Base-by-base conservation (phyloP, 1,140 invertebrate species). In the Drosophila parvula region DNA sequence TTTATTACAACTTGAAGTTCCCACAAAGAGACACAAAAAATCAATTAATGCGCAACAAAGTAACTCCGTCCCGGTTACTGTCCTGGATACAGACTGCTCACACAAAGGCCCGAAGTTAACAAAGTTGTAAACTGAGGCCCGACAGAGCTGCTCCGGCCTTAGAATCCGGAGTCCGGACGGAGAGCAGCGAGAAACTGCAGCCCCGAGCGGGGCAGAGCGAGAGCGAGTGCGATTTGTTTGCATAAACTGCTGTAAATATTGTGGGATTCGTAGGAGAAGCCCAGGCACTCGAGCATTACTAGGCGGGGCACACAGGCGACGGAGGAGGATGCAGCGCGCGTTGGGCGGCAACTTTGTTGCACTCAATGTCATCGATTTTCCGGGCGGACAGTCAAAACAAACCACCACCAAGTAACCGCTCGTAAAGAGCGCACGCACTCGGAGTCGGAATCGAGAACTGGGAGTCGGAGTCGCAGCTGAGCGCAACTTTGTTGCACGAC, bases 341-440 rank as follows among this genome's bases (percentile, higher is more conserved):
- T 27, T 70, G 68, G 70, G 71, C 77, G 55, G 60, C 60, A 79
- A 91, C 85, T 85, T 74, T 90, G 90, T 91, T 91, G 90, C 90
- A 74, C 90, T 91, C 90, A 91, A 91, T 91, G 90, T 90, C 90
- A 91, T 91, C 90, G 90, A 90, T 91, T 91, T 90, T 90, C 75
- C 62, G 57, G 27, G 32, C 50, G 36, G 27, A 16, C 70, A 81
- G 78, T 77, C 81, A 82, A 73, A 79, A 86, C 88, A 79, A 90
- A 81, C 69, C 57, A 74, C 81, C 70, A 74, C 73, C 79, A 75
- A 71, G 74, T 77, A 64, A 85, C 40, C 41, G 64, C 53, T 69
- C 41, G 38, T 62, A 63, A 69, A 74, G 70, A 79, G 51, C 71
- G 47, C 45, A 53, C 30, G 65, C 59, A 62, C 47, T n/a, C 32